Evolutionary conservation across 1,140 invertebrate genomes (phyloP).

Genomic region (Notospermus geniculatus): DNA sequence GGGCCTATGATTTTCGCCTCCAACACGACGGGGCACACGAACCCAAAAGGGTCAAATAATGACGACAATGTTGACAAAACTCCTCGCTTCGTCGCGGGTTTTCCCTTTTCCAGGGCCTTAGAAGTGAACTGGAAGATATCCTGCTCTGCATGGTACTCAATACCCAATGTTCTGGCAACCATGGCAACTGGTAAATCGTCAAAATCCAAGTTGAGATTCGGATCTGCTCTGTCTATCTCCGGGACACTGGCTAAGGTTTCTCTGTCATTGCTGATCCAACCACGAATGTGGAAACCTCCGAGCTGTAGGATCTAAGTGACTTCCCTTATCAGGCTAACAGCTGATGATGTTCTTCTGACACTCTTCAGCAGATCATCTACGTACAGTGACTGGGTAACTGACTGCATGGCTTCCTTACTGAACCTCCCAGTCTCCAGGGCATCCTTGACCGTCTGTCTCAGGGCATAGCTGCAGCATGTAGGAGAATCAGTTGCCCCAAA

Average conservation of each 20-base stretch:
- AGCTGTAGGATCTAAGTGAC: neutral
- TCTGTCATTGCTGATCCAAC: conserved; percentile 12
- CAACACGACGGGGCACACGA: no score
- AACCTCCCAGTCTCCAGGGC: neutral
- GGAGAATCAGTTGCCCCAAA: conserved; percentile 27
- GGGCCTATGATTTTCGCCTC: no score
- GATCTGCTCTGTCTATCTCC: conserved; percentile 10
- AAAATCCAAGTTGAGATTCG: neutral
- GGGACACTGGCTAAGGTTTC: conserved; percentile 13
- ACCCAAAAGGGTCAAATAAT: no score
- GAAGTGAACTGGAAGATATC: no score
- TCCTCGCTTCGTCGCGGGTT: no score
- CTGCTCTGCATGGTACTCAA: conserved; percentile 13
- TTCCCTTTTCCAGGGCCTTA: no score
- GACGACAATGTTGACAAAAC: no score
- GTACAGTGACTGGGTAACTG: conserved; percentile 20
- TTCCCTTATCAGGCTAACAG: conserved; percentile 12
- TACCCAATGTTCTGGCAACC: conserved; percentile 16
- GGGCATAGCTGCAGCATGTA: conserved; percentile 17
- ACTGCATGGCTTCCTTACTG: conserved; percentile 5
- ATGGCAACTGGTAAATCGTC: no score
- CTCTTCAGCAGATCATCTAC: conserved; percentile 22
- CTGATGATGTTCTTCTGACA: conserved; percentile 1
- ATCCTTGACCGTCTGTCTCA: conserved; percentile 19
- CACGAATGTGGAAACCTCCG: conserved; percentile 18